Percentiles rank a stretch among this genome's conserved stretches.
Conservation (phyloP, 2,888 invertebrate species). For the Serripes groenlandicus region DNA sequence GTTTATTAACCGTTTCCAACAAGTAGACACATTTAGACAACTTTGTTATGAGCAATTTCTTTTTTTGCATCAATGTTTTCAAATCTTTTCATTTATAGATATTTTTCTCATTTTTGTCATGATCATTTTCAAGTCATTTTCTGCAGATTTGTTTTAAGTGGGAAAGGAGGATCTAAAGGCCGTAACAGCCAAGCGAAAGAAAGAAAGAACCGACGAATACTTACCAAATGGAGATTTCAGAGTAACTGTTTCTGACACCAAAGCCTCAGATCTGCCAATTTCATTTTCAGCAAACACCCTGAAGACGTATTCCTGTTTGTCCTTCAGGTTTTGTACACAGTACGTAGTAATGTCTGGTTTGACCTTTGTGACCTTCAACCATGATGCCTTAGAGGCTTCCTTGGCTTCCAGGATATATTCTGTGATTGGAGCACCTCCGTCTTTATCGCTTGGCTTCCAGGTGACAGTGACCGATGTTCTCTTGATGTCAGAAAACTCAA, state of each 20-base stretch:
- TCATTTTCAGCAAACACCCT: slow-evolving; percentile 84
- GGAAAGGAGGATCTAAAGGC: no score
- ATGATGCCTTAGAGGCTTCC: slow-evolving; percentile 87
- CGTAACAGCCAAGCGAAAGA: no score
- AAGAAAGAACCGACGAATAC: slow-evolving; percentile 34
- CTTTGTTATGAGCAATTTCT: no score
- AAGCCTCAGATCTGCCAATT: slow-evolving; percentile 80
- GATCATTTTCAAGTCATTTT: no score
- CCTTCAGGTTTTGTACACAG: slow-evolving; percentile 81
- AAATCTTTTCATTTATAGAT: no score
- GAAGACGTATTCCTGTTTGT: slow-evolving; percentile 87
- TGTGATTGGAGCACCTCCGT: slow-evolving; percentile 92
- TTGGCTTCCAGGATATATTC: slow-evolving; percentile 84
- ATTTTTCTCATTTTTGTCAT: no score
- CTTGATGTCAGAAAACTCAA: slow-evolving; percentile 80
- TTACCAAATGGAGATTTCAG: slow-evolving; percentile 82
- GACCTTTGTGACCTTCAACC: slow-evolving; percentile 95
- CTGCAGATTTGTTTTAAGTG: no score
- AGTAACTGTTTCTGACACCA: slow-evolving; percentile 77
- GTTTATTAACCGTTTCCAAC: no score
- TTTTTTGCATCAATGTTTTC: no score
- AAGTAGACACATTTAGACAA: no score
- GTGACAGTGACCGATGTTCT: slow-evolving; percentile 79
- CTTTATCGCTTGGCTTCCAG: slow-evolving; percentile 91
- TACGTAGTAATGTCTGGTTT: slow-evolving; percentile 87